Percentiles rank a stretch among this genome's conserved stretches.
Evolutionary conservation across 2,113 vertebrate species (phyloP).

Genomic region (Agelaius phoeniceus): DNA sequence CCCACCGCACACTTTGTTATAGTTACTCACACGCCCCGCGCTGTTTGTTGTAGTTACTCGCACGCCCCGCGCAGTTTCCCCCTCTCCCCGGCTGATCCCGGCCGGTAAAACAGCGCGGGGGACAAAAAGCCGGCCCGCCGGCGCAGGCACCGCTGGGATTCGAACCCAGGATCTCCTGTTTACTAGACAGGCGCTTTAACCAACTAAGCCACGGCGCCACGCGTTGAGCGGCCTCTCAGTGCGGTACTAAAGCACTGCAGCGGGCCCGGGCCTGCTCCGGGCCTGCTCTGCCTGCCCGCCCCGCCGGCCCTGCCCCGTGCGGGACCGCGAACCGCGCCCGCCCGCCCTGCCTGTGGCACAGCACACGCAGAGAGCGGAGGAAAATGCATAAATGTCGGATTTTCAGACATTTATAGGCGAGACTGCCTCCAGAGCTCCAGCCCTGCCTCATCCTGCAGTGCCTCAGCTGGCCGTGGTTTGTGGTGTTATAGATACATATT

Average conservation of each 20-base stretch:
- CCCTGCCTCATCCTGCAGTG: background rate
- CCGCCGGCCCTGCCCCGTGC: too few species aligned
- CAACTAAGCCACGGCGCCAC: constrained; percentile 78
- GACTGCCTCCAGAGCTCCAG: background rate
- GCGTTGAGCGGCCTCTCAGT: background rate
- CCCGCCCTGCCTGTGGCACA: fast-evolving
- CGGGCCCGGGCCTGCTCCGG: fast-evolving
- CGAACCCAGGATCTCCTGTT: constrained; percentile 94
- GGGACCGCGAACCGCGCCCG: fast-evolving
- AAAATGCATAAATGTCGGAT: background rate
- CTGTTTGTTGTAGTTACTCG: background rate
- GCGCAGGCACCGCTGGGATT: constrained; percentile 78
- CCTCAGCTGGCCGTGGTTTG: background rate
- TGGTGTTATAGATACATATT: background rate
- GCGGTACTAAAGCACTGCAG: fast-evolving
- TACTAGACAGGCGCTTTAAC: constrained; percentile 96
- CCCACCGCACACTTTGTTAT: too few species aligned
- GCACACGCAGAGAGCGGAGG: fast-evolving
- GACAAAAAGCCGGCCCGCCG: fast-evolving
- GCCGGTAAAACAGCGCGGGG: background rate
- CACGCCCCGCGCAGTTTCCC: too few species aligned
- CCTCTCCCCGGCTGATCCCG: too few species aligned
- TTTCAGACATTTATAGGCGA: background rate
- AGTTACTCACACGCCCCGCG: too few species aligned
- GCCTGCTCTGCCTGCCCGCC: too few species aligned